Evolutionary conservation across 23 tunicate species (phyloP), one percentile per base, ranked within the genome.

Genomic region (Trididemnum miniatum): DNA sequence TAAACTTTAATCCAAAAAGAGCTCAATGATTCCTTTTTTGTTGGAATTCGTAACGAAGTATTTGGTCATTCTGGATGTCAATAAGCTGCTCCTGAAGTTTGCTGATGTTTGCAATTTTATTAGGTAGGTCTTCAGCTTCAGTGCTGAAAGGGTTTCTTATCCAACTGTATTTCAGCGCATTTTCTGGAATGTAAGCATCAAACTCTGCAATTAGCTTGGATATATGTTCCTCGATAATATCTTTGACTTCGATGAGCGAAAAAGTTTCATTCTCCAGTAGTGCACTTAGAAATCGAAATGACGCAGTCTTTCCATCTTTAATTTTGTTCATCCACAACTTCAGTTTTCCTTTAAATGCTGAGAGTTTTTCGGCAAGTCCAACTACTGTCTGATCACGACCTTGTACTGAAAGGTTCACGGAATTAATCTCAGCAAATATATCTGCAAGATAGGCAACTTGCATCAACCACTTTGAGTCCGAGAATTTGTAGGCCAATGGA

Each of bases 381-480:
- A 62, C 69, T 62, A 62, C 4, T 62, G 69, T 23, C 69, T 62
- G 69, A 62, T 62, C 69, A 23, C 28, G 69, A 62, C 69, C 69
- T 62, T 62, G 69, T 27, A 18, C 23, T 62, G 69, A 62, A 62
- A 62, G 20, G 69, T 62, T 62, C 23, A 62, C 20, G 69, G 69
- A 62, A 62, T 62, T 62, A 4, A 62, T 23, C 38, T 71, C 76
- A 35, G 76, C 76, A 71, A 71, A 28, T 20, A 71, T 71, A 35
- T 71, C 76, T 71, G 76, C 76, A 15, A 71, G 44, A 35, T 71
- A 32, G 40, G 76, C 76, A 9, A 71, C 76, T 35, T 71, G 76
- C 40, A 71, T 34, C 44, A 71, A 35, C 37, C 76, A 71, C 76
- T 71, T 71, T 34, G 76, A 15, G n/a, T 71, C 76, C 28, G 27